phyloP scores from a whole-genome alignment of 2,888 invertebrate genomes.

The Pediacus dermestoides region DNA sequence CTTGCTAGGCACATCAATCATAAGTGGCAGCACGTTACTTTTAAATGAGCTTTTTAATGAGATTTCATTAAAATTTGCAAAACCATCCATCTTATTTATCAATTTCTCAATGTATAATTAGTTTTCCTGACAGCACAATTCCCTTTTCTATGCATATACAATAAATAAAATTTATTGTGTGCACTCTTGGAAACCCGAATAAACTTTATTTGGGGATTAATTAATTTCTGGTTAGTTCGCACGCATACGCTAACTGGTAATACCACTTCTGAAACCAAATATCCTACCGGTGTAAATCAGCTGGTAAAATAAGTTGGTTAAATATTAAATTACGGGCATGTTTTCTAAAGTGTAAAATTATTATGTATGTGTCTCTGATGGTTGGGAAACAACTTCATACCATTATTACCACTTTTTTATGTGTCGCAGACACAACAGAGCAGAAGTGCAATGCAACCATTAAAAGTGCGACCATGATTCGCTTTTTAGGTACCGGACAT shows the following conservation, averaged over 20 bases:
- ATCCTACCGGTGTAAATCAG: slow-evolving; percentile 29
- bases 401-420: too few species aligned
- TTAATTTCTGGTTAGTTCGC: slow-evolving; percentile 17
- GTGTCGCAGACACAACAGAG: too few species aligned
- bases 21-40: slow-evolving; percentile 23
- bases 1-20: slow-evolving; percentile 27
- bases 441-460: too few species aligned
- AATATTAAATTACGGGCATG: slow-evolving; percentile 12
- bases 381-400: too few species aligned
- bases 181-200: neutral
- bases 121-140: slow-evolving; percentile 10
- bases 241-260: slow-evolving; percentile 24
- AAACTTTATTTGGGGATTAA: slow-evolving; percentile 10
- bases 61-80: slow-evolving; percentile 35
- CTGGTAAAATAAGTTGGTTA: slow-evolving; percentile 13
- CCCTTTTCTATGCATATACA: slow-evolving; percentile 1
- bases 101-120: slow-evolving; percentile 26
- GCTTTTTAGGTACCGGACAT: too few species aligned
- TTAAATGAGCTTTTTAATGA: slow-evolving; percentile 35
- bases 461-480: too few species aligned
- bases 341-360: slow-evolving; percentile 7
- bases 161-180: slow-evolving; percentile 3
- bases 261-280: slow-evolving; percentile 32
- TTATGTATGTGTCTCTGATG: slow-evolving; percentile 8
- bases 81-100: slow-evolving; percentile 34